A percentile compares a stretch with the other conserved stretches of the same genome.
These are phyloP conservation scores for Tamandua tetradactyla DNA, from an alignment of 2,797 vertebrate species.

Conservation along the genomic window DNA sequence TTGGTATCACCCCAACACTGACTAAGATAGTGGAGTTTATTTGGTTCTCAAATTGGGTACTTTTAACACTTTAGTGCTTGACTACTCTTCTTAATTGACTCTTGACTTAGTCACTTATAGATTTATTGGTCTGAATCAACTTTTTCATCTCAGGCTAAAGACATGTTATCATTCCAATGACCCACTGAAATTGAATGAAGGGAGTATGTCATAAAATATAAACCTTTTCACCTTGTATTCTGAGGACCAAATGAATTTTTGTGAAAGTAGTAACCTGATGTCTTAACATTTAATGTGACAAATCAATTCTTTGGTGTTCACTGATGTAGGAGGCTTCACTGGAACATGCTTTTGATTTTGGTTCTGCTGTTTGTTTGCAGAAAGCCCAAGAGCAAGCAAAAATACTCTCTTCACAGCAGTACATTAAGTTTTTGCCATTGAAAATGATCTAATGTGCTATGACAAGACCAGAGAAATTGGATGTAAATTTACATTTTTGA, in stretches of 20 bases:
- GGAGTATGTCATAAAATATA: not conserved
- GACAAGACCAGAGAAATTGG: slow-evolving; percentile 83
- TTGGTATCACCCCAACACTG: not conserved
- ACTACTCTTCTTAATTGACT: not conserved
- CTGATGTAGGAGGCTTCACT: not conserved
- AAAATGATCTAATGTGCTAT: slow-evolving; percentile 85
- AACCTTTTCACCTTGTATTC: not conserved
- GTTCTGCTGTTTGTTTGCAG: not conserved
- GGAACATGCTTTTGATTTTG: not conserved
- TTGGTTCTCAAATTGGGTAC: slow-evolving; percentile 37
- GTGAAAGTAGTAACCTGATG: no score
- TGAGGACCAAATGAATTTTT: not conserved
- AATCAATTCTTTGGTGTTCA: not conserved
- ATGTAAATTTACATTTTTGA: slow-evolving; percentile 86
- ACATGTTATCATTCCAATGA: slow-evolving; percentile 70
- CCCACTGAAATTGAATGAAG: not conserved
- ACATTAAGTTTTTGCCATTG: slow-evolving; percentile 82
- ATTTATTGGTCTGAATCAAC: slow-evolving; percentile 65
- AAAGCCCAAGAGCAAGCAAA: slow-evolving; percentile 60
- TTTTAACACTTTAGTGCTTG: not conserved
- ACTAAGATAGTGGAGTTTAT: not conserved
- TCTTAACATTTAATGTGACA: not conserved
- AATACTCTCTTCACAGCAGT: slow-evolving; percentile 63
- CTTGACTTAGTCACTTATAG: slow-evolving; percentile 20
- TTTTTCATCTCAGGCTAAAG: slow-evolving; percentile 66